Conservation (phyloP, 2,888 invertebrate genomes). For the Thymelicus acteon region DNA sequence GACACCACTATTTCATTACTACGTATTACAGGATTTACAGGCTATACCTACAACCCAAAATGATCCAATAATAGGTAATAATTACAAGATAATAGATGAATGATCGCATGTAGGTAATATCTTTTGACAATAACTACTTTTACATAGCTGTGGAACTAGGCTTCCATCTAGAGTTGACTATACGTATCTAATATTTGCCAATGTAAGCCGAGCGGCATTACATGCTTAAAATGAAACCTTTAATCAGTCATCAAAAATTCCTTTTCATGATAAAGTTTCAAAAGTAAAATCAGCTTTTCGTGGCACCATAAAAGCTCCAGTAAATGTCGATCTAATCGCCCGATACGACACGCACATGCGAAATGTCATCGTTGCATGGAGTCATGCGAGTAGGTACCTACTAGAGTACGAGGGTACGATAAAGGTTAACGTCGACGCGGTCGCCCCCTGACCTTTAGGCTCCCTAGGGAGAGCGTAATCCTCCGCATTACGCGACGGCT, state of each 20-base stretch:
- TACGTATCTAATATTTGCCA: too few relatives aligned
- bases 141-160: too few relatives aligned
- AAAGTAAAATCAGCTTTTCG: slow-evolving; percentile 26
- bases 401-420: slow-evolving; percentile 47
- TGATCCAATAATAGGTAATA: too few relatives aligned
- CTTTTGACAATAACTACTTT: too few relatives aligned
- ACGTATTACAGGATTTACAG: too few relatives aligned
- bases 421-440: slow-evolving; percentile 45
- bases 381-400: slow-evolving; percentile 41
- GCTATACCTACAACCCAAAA: too few relatives aligned
- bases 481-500: slow-evolving; percentile 61
- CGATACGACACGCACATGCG: slow-evolving; percentile 54
- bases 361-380: slow-evolving; percentile 58
- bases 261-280: slow-evolving; percentile 12
- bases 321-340: slow-evolving; percentile 51
- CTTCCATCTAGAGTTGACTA: too few relatives aligned
- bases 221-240: neutral
- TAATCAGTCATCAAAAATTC: neutral
- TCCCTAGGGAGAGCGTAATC: slow-evolving; percentile 61
- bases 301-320: slow-evolving; percentile 29
- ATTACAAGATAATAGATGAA: too few relatives aligned
- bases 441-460: slow-evolving; percentile 68
- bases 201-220: too few relatives aligned
- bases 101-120: too few relatives aligned
- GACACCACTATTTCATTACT: too few relatives aligned